Evolutionary conservation across 2,797 vertebrate species (phyloP).

Genomic region (Sebastiscus tertius): DNA sequence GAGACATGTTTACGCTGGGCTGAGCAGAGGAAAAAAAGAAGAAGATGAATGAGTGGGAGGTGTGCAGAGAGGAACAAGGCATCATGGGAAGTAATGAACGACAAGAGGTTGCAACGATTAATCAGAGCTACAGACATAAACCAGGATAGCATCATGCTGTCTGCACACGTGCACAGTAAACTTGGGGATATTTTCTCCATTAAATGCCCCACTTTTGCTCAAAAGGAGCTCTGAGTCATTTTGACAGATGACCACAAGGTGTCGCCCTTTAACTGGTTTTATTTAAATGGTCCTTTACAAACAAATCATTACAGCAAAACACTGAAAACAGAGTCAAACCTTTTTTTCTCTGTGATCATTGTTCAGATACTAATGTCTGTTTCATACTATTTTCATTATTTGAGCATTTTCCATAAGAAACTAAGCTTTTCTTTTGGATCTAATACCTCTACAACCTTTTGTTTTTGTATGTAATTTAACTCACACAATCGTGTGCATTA

Average conservation of each 20-base stretch:
- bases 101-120: not conserved
- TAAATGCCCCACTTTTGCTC: not conserved
- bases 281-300: not conserved
- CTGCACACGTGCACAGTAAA: not conserved
- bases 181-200: not conserved
- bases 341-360: not conserved
- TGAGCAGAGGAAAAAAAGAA: not conserved
- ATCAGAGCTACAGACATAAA: conserved; percentile 17
- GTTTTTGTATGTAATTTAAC: not conserved
- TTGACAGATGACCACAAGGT: conserved; percentile 7
- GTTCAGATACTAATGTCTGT: not conserved
- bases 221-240: no score
- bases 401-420: no score
- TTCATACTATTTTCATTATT: no score
- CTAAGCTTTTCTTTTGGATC: no score
- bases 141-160: not conserved
- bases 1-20: conserved; percentile 40
- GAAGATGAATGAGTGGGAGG: conserved; percentile 10
- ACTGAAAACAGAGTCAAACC: no score
- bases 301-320: not conserved
- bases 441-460: no score
- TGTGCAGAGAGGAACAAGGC: not conserved
- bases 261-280: not conserved
- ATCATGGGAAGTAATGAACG: not conserved
- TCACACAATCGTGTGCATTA: not conserved